Conservation (phyloP, 92 coral and sea anemone genomes). For the Epizoanthus rinbou region DNA sequence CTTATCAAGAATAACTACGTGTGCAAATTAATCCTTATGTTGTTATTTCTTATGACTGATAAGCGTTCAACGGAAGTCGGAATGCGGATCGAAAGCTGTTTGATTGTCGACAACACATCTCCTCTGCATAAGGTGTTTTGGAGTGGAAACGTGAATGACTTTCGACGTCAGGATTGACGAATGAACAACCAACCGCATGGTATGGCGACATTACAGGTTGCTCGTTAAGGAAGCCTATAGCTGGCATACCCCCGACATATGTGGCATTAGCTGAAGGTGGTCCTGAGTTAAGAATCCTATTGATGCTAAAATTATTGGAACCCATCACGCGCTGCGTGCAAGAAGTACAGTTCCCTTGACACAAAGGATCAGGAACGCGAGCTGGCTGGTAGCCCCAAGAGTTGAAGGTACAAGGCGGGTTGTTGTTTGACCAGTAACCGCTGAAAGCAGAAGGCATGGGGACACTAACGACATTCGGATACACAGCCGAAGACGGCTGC, state of each 20-base stretch:
- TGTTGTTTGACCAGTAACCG: conserved; percentile 28
- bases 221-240: conserved; percentile 6
- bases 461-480: not conserved
- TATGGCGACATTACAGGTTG: not conserved
- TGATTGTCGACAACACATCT: not conserved
- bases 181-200: not conserved
- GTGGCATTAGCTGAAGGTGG: not conserved
- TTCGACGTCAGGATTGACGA: not conserved
- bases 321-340: not conserved
- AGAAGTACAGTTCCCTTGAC: conserved; percentile 11
- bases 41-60: not conserved
- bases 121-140: not conserved
- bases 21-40: too few species aligned
- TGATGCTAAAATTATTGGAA: conserved; percentile 9
- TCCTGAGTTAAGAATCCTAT: not conserved
- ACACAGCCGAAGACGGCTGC: not conserved
- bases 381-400: conserved; percentile 3
- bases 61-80: conserved; percentile 1
- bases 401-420: not conserved
- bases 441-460: not conserved
- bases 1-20: too few species aligned
- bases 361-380: conserved; percentile 2
- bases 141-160: not conserved
- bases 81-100: not conserved
- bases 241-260: not conserved